phyloP scores from a whole-genome alignment of 2,888 invertebrate species.

The Scaptomyza polygonia region DNA sequence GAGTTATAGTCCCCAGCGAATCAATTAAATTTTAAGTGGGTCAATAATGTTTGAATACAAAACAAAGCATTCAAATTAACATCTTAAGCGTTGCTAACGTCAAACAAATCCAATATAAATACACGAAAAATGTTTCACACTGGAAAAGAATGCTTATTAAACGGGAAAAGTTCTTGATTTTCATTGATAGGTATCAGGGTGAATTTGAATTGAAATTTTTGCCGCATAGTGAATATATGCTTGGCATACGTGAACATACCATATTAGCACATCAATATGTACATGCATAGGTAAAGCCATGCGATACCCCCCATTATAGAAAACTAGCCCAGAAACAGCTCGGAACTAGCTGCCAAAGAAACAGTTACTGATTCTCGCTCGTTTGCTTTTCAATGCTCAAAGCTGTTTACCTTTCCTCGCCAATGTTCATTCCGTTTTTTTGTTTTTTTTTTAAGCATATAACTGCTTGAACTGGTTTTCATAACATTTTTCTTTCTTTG shows the following conservation, averaged over 20 bases:
- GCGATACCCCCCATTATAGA: conserved; percentile 13
- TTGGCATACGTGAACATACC: conserved; percentile 33
- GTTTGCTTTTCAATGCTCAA: no score
- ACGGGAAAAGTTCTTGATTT: conserved; percentile 48
- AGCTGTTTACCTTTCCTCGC: no score
- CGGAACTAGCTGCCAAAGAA: conserved; percentile 3
- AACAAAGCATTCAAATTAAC: conserved; percentile 21
- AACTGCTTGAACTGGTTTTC: no score
- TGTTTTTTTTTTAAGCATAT: no score
- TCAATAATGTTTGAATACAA: neutral
- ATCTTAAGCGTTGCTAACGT: conserved; percentile 26
- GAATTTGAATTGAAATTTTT: conserved; percentile 63
- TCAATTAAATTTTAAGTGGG: conserved; percentile 16
- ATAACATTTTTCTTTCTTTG: no score
- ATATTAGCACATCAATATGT: conserved; percentile 30
- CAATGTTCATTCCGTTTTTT: no score
- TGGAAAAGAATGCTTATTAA: conserved; percentile 55
- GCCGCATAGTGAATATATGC: conserved; percentile 77
- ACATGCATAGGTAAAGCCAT: conserved; percentile 27
- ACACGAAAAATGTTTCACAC: conserved; percentile 38
- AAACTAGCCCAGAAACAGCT: no score
- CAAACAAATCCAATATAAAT: conserved; percentile 21
- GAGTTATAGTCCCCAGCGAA: conserved; percentile 59
- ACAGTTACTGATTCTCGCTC: no score
- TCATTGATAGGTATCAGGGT: conserved; percentile 40